Conservation (phyloP, 2,113 vertebrate genomes). For the Gymnocephalus cernua region DNA sequence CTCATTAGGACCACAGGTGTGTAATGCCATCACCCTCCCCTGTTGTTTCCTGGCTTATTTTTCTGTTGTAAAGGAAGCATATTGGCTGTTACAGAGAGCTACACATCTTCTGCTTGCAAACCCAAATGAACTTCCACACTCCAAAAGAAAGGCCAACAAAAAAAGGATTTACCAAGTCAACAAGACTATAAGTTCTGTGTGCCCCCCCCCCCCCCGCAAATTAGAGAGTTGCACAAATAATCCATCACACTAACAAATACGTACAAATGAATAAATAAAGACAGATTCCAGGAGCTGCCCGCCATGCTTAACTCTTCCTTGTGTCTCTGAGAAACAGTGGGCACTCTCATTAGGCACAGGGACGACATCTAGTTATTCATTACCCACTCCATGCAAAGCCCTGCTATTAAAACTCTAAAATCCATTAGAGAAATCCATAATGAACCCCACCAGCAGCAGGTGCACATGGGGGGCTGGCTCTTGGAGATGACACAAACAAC, state of each 20-base stretch:
- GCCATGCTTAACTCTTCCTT: constrained; percentile 56
- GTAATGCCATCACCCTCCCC: constrained; percentile 50
- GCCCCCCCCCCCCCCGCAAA: no score
- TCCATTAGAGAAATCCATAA: constrained; percentile 83
- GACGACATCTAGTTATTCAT: constrained; percentile 81
- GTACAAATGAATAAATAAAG: constrained; percentile 71
- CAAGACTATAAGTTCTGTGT: constrained; percentile 11
- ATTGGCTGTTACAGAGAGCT: constrained; percentile 18
- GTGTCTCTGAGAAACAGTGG: constrained; percentile 71
- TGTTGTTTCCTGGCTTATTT: constrained; percentile 51
- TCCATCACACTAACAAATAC: constrained; percentile 70
- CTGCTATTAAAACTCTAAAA: constrained; percentile 82
- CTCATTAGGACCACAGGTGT: constrained; percentile 77
- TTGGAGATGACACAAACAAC: constrained; percentile 75
- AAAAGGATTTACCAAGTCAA: constrained; percentile 33
- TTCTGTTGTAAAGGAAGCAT: constrained; percentile 33
- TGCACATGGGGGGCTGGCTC: constrained; percentile 71
- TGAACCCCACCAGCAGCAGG: constrained; percentile 81
- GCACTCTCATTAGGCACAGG: constrained; percentile 78
- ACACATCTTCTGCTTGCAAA: constrained; percentile 11
- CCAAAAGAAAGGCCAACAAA: neutral
- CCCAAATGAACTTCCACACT: constrained; percentile 1
- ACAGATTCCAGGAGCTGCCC: constrained; percentile 65
- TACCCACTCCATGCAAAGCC: constrained; percentile 77
- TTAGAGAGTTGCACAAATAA: constrained; percentile 57